phyloP scores from a whole-genome alignment of 2,888 invertebrate genomes.

The Limenitis arthemis region DNA sequence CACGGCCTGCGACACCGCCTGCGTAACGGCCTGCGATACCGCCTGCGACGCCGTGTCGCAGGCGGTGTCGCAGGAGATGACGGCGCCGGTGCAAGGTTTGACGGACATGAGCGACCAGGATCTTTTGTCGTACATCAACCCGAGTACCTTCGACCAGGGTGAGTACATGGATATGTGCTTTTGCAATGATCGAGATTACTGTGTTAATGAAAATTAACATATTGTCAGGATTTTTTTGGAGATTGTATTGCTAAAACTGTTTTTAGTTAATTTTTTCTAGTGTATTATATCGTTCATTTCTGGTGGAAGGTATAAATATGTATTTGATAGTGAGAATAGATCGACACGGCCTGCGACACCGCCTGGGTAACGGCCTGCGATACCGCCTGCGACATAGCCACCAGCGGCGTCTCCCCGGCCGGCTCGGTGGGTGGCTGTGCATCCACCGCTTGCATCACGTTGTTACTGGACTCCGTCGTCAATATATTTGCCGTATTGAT shows the following conservation, averaged over 20 bases:
- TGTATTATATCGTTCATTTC: no score
- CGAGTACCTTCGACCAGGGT: conserved; percentile 90
- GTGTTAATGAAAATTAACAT: neutral
- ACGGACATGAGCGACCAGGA: conserved; percentile 91
- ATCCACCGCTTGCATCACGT: conserved; percentile 33
- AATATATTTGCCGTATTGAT: conserved; percentile 66
- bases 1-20: conserved; percentile 63
- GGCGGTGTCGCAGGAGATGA: conserved; percentile 66
- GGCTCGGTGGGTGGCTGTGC: conserved; percentile 45
- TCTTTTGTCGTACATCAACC: conserved; percentile 90
- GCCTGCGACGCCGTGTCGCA: conserved; percentile 68
- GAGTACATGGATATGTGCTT: conserved; percentile 54
- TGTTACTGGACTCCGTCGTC: conserved; percentile 44
- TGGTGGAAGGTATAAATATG: no score
- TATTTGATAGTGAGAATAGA: no score
- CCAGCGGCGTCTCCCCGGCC: conserved; percentile 49
- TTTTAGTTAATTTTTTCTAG: no score
- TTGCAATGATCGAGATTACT: conserved; percentile 18
- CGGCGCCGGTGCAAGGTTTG: conserved; percentile 78
- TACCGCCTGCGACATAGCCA: conserved; percentile 67
- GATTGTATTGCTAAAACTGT: no score
- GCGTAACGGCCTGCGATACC: conserved; percentile 64
- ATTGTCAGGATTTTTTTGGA: no score
- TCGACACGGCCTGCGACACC: conserved; percentile 59
- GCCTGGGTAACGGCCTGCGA: conserved; percentile 65